Conservation (phyloP, 2,888 invertebrate species). For the Altica lythri region DNA sequence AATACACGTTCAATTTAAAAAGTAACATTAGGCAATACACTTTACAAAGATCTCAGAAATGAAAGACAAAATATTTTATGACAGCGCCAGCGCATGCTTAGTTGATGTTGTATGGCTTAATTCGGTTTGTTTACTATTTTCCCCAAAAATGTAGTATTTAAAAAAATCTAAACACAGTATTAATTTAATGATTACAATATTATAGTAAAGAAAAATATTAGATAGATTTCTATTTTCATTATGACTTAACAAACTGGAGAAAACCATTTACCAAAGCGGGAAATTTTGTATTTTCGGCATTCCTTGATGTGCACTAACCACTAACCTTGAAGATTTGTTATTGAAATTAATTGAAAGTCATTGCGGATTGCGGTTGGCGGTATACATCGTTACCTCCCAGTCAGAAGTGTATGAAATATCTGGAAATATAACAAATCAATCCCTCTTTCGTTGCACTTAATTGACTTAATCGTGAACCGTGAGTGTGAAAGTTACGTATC, state of each 20-base stretch:
- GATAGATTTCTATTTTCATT: not conserved
- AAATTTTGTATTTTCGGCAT: not conserved
- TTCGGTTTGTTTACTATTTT: not conserved
- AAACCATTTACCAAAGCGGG: not conserved
- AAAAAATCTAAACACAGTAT: not conserved
- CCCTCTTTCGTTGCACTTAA: not conserved
- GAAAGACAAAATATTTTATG: too few species aligned
- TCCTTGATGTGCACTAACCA: not conserved
- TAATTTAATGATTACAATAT: not conserved
- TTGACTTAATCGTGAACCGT: not conserved
- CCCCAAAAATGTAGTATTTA: not conserved
- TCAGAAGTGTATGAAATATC: not conserved
- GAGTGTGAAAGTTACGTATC: not conserved
- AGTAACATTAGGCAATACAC: too few species aligned
- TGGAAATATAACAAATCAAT: not conserved
- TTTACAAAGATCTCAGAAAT: too few species aligned
- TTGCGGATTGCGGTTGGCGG: slow-evolving; percentile 1
- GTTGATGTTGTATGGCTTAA: not conserved
- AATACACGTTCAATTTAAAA: too few species aligned
- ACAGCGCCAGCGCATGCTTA: too few species aligned
- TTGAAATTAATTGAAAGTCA: slow-evolving; percentile 25
- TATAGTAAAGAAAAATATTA: not conserved
- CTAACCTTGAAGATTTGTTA: slow-evolving; percentile 16
- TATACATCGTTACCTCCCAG: too few species aligned
- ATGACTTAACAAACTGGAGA: not conserved